These are phyloP conservation scores for Allophyes oxyacanthae DNA, from an alignment of 2,888 invertebrate species.

Conservation along the genomic window DNA sequence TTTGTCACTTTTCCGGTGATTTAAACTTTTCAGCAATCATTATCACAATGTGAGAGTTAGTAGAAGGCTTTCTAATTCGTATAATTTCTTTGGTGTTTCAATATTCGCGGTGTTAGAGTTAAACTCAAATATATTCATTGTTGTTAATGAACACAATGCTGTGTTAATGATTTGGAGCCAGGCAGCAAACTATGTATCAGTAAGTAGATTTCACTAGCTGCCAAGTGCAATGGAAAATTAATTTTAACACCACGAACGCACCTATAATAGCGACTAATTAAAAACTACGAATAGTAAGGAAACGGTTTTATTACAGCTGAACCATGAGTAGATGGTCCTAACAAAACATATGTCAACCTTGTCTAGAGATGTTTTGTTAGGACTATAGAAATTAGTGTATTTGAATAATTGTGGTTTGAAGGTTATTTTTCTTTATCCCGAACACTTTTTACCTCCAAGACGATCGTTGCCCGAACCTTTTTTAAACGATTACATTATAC, in stretches of 20 bases:
- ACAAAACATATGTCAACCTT: no score
- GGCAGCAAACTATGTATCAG: conserved; percentile 9
- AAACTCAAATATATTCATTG: no score
- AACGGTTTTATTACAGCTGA: conserved; percentile 7
- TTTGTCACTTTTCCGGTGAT: no score
- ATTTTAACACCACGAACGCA: conserved; percentile 25
- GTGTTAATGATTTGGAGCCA: neutral
- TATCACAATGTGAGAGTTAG: no score
- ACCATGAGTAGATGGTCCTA: conserved; percentile 33
- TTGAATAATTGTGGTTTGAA: no score
- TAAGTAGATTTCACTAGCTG: conserved; percentile 2
- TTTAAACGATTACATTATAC: conserved; percentile 30
- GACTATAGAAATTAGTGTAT: no score
- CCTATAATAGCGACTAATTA: conserved; percentile 16
- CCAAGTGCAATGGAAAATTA: conserved; percentile 37
- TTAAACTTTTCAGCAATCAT: no score
- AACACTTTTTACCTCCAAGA: neutral
- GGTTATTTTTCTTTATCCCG: neutral
- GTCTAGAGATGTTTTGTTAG: no score
- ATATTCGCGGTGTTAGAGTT: no score
- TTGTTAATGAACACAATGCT: no score
- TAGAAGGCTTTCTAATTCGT: no score
- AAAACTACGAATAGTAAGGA: conserved; percentile 17
- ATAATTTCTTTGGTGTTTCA: no score
- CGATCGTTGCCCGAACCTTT: neutral